Conservation (phyloP, 1,140 invertebrate genomes). For the Homarus americanus region DNA sequence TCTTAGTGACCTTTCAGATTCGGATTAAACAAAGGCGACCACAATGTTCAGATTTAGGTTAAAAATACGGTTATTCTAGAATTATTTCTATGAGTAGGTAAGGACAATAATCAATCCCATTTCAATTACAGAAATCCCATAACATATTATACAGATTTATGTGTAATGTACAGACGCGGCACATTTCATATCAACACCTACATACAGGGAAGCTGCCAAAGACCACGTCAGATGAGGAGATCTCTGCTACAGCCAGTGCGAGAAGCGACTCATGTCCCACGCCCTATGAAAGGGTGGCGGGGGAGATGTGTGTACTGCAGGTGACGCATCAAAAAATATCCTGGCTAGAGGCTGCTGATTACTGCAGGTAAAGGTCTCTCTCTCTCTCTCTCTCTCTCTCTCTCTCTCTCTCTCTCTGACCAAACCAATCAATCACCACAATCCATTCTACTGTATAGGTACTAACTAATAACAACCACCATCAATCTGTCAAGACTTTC, state of each 20-base stretch:
- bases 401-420: neutral
- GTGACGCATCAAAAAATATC: slow-evolving; percentile 13
- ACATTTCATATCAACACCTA: neutral
- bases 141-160: neutral
- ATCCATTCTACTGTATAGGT: neutral
- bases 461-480: neutral
- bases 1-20: too few species aligned
- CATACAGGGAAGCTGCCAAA: too few species aligned
- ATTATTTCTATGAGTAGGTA: too few species aligned
- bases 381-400: neutral
- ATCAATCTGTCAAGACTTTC: neutral
- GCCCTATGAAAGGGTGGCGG: slow-evolving; percentile 1
- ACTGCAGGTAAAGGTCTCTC: slow-evolving; percentile 19
- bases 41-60: too few species aligned
- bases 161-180: neutral
- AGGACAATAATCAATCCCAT: neutral
- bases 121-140: neutral
- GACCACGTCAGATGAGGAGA: neutral
- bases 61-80: too few species aligned
- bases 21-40: too few species aligned
- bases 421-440: neutral
- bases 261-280: neutral
- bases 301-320: neutral
- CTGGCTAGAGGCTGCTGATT: slow-evolving; percentile 12
- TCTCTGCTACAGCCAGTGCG: neutral